phyloP scores from a whole-genome alignment of 2,113 vertebrate genomes.

The Pelecanoides urinatrix region DNA sequence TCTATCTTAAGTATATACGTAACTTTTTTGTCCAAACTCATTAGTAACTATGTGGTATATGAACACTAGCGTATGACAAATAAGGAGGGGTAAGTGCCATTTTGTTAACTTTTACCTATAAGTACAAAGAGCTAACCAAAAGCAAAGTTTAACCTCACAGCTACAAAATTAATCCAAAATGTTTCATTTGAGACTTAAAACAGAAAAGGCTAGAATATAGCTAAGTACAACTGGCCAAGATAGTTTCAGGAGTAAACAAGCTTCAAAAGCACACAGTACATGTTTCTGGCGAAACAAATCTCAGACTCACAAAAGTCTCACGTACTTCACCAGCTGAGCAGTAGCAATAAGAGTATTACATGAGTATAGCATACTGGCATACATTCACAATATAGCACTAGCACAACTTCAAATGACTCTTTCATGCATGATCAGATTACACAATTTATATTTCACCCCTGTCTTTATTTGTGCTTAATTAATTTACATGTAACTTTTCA shows the following conservation, averaged over 20 bases:
- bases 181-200: background rate
- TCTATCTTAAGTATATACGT: background rate
- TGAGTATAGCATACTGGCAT: fast-evolving
- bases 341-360: background rate
- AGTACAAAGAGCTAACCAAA: background rate
- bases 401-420: background rate
- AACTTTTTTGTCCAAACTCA: background rate
- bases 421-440: background rate
- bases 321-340: background rate
- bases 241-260: background rate
- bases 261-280: fast-evolving
- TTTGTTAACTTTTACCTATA: background rate
- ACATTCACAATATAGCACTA: background rate
- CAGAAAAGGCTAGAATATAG: background rate
- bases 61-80: background rate
- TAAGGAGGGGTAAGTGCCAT: background rate
- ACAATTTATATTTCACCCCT: background rate
- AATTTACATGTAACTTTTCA: background rate
- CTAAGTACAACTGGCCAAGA: background rate
- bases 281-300: background rate
- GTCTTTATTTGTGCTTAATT: background rate
- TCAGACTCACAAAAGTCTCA: background rate
- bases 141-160: background rate
- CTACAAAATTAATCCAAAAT: background rate
- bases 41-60: background rate